Base-by-base conservation (phyloP, 2,888 invertebrate species). In the Drosophila neoperkinsi region DNA sequence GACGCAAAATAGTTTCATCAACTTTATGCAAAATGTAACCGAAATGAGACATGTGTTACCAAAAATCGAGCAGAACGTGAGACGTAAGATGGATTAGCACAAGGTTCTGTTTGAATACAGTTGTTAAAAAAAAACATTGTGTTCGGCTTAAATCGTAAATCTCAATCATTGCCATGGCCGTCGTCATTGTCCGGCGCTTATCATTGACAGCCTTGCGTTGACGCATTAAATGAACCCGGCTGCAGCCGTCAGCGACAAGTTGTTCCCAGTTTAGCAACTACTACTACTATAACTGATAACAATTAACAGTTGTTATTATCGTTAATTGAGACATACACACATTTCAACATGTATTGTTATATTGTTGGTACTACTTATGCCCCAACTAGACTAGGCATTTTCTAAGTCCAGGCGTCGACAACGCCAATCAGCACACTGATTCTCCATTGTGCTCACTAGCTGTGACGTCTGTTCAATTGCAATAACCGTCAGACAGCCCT, bases 251-350 rank as follows among this genome's bases (percentile, higher is more conserved):
- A 55, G 53, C 61, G 60, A 43, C 66, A 80, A 66, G 81, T 77
- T 79, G 49, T 51, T 43, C 77, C 64, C 64, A 62, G 80, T 75
- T 70, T 66, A 53, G 57, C 57, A 57, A 57, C 60, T 28, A 49
- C 21, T 49, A 41, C 57, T 30, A 21, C 41, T 41, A 31, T 16
- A 31, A 43, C 68, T 79, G 79, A 90, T 88, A 90, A 82, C 77
- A 81, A 74, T 90, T 76, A 82, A 76, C 76, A 58, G 68, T 60
- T 69, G 88, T 85, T 88, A 82, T 82, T 85, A 82, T 80, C 88
- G 78, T 74, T 85, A 85, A 90, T 86, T 90, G 85, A 76, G 77
- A 59, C 71, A 58, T 69, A 79, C 74, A 62, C 18, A 59, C 50
- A 77, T 71, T 61, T 63, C 74, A 70, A 63, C 18, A 59, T 46